Percentiles rank a stretch among this genome's conserved stretches.
Conservation (phyloP, 2,888 invertebrate genomes). For the Drosophila limbata region DNA sequence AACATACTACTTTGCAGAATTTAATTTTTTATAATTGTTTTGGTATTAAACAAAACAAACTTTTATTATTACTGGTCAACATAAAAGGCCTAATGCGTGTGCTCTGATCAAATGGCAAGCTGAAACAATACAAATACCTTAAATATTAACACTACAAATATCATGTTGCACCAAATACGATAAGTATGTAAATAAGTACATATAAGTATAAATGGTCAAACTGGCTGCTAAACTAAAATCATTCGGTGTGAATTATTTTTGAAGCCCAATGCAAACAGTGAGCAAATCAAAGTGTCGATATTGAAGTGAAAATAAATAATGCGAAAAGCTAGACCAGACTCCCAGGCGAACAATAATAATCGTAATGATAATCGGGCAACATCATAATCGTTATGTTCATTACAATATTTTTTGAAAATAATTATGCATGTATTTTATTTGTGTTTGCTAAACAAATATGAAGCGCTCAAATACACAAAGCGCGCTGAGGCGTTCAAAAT, state of each 20-base stretch:
- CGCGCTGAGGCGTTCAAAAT: slow-evolving; percentile 68
- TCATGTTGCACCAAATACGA: neutral
- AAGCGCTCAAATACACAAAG: slow-evolving; percentile 65
- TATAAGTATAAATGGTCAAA: slow-evolving; percentile 24
- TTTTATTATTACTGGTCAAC: slow-evolving; percentile 13
- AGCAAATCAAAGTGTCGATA: slow-evolving; percentile 20
- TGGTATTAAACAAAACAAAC: slow-evolving; percentile 22
- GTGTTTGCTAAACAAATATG: slow-evolving; percentile 81
- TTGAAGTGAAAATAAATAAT: slow-evolving; percentile 45
- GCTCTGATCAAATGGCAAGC: slow-evolving; percentile 13
- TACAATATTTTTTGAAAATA: slow-evolving; percentile 81
- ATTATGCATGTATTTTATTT: slow-evolving; percentile 81
- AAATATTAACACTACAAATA: slow-evolving; percentile 37
- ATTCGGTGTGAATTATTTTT: slow-evolving; percentile 9
- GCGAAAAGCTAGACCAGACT: slow-evolving; percentile 39
- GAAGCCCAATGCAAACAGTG: slow-evolving; percentile 23
- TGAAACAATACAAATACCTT: slow-evolving; percentile 22
- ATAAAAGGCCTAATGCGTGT: slow-evolving; percentile 13
- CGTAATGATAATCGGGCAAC: slow-evolving; percentile 56
- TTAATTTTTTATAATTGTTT: neutral
- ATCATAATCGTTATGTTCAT: slow-evolving; percentile 68
- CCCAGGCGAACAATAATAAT: slow-evolving; percentile 44
- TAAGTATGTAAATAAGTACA: slow-evolving; percentile 8
- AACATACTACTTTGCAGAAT: no score
- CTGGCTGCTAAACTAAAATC: slow-evolving; percentile 30